Percentiles rank a stretch among this genome's conserved stretches.
Evolutionary conservation across 92 coral and sea anemone genomes (phyloP).

Genomic region (Epizoanthus illoricatus): DNA sequence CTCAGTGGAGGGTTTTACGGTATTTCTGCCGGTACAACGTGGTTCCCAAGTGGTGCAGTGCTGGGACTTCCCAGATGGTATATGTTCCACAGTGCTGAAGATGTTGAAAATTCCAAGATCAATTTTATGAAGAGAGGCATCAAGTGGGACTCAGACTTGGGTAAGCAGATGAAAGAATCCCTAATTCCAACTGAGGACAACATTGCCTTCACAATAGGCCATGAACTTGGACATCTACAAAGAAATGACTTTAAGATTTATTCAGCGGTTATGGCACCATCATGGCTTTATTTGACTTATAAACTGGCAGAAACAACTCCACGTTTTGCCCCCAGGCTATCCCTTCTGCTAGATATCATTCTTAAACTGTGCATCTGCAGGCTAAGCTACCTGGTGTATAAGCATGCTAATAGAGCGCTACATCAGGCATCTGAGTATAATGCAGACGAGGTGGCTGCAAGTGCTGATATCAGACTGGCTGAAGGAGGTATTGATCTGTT

Average conservation of each 20-base stretch:
- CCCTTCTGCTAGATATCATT: constrained; percentile 51
- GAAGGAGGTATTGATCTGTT: constrained; percentile 70
- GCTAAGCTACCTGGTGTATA: constrained; percentile 67
- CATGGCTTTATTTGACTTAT: constrained; percentile 78
- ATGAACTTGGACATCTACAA: constrained; percentile 75
- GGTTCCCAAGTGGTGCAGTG: constrained; percentile 75
- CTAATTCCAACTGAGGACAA: constrained; percentile 67
- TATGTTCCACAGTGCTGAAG: constrained; percentile 58
- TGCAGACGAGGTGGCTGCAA: constrained; percentile 72
- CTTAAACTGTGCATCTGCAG: constrained; percentile 71
- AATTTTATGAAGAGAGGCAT: constrained; percentile 74
- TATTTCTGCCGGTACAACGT: constrained; percentile 68
- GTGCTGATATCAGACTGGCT: constrained; percentile 55
- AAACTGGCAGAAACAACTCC: constrained; percentile 61
- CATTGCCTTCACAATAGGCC: constrained; percentile 78
- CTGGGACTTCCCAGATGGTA: constrained; percentile 82
- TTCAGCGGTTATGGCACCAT: constrained; percentile 55
- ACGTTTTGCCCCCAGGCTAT: constrained; percentile 45
- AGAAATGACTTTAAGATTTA: constrained; percentile 50
- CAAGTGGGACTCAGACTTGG: constrained; percentile 86
- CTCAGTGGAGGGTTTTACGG: constrained; percentile 77
- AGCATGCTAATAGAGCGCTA: constrained; percentile 41
- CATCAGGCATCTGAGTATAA: constrained; percentile 62
- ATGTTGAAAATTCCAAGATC: constrained; percentile 69
- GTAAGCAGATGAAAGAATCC: constrained; percentile 67